Percentiles rank a stretch among this genome's conserved stretches.
Evolutionary conservation across 1,140 invertebrate species (phyloP).

Genomic region (Hermatobates lingyangjiaoensis): DNA sequence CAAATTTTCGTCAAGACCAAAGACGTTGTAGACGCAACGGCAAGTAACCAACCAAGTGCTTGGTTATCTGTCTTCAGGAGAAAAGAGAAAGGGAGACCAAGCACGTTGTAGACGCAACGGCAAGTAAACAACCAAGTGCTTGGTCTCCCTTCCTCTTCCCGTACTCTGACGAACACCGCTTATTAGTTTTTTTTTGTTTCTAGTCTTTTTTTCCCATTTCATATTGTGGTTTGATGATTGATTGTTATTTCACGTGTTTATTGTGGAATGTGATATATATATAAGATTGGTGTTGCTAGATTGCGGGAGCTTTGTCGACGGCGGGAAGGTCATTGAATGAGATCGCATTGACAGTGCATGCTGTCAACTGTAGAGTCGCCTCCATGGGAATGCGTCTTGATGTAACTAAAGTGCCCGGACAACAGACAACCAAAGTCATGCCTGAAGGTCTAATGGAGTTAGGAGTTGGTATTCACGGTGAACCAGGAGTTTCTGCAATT

Average conservation of each 20-base stretch:
- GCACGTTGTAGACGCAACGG: too few relatives aligned
- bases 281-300: slow-evolving; percentile 30
- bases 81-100: too few relatives aligned
- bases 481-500: slow-evolving; percentile 54
- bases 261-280: not conserved
- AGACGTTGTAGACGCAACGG: too few relatives aligned
- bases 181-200: not conserved
- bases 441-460: slow-evolving; percentile 51
- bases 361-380: slow-evolving; percentile 27
- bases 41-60: too few relatives aligned
- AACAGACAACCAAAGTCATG: slow-evolving; percentile 42
- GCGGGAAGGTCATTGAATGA: slow-evolving; percentile 33
- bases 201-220: too few relatives aligned
- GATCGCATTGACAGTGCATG: slow-evolving; percentile 19
- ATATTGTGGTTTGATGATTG: too few relatives aligned
- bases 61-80: too few relatives aligned
- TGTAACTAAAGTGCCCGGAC: slow-evolving; percentile 51
- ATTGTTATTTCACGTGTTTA: too few relatives aligned
- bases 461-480: slow-evolving; percentile 69
- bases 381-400: slow-evolving; percentile 53
- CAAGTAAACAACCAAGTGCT: too few relatives aligned
- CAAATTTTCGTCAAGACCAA: too few relatives aligned
- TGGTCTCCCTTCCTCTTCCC: too few relatives aligned
- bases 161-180: too few relatives aligned
- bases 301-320: slow-evolving; percentile 52